phyloP scores from a whole-genome alignment of 2,113 vertebrate species.

The Cyprinus carpio region DNA sequence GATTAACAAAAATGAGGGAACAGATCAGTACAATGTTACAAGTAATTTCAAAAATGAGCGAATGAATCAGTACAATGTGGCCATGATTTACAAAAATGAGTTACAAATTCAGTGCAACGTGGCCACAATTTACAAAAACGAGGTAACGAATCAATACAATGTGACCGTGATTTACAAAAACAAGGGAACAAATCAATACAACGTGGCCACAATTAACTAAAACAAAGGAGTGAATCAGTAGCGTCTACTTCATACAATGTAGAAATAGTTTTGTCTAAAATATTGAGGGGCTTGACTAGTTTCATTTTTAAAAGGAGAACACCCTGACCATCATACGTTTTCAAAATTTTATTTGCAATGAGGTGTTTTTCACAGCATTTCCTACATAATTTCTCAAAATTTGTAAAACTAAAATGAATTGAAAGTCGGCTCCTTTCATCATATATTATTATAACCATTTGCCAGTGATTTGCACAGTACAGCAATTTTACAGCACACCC shows the following conservation, averaged over 20 bases:
- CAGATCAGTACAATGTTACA: too few species aligned
- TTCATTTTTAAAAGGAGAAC: background rate
- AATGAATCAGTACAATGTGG: background rate
- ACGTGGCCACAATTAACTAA: too few species aligned
- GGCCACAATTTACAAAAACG: background rate
- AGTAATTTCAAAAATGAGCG: too few species aligned
- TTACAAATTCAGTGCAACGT: too few species aligned
- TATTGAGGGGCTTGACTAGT: background rate
- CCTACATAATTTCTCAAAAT: background rate
- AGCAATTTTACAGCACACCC: background rate
- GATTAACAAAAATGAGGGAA: too few species aligned
- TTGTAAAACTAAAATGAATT: background rate
- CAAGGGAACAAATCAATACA: too few species aligned
- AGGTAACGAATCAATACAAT: too few species aligned
- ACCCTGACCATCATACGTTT: background rate
- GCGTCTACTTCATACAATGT: background rate
- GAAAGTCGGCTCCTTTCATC: background rate
- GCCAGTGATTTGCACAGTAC: background rate
- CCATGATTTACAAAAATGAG: background rate
- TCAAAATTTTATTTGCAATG: background rate
- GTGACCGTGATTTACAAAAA: too few species aligned
- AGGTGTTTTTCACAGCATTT: background rate
- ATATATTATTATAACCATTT: background rate
- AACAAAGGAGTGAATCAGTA: too few species aligned
- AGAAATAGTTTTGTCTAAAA: background rate